Evolutionary conservation across 2,888 invertebrate species (phyloP).

Genomic region (Hofmannophila pseudospretella): DNA sequence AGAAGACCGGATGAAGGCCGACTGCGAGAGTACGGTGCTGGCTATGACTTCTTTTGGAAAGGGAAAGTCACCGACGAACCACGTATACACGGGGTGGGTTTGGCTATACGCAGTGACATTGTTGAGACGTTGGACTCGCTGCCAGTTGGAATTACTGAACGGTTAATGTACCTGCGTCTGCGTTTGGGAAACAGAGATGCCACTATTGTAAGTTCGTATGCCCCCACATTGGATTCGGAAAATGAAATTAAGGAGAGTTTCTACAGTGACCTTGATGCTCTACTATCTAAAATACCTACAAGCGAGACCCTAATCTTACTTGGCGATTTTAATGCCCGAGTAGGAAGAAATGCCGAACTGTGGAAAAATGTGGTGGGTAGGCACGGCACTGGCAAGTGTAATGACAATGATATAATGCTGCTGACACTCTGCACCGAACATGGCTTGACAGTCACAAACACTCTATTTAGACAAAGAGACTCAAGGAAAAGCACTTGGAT

Average conservation of each 20-base stretch:
- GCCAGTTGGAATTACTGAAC: constrained; percentile 13
- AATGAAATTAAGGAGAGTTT: constrained; percentile 4
- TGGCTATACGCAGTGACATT: constrained; percentile 14
- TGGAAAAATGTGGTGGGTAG: constrained; percentile 20
- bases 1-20: constrained; percentile 23
- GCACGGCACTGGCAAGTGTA: constrained; percentile 25
- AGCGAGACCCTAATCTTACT: constrained; percentile 13
- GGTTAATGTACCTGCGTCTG: constrained; percentile 11
- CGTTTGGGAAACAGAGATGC: not conserved
- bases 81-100: constrained; percentile 16
- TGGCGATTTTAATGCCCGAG: constrained; percentile 17
- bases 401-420: constrained; percentile 20
- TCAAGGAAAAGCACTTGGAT: constrained; percentile 27
- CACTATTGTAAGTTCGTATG: constrained; percentile 2
- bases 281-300: not conserved
- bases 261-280: not conserved
- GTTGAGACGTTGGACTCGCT: constrained; percentile 8
- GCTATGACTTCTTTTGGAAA: constrained; percentile 20
- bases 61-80: constrained; percentile 12
- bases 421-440: constrained; percentile 21
- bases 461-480: constrained; percentile 20
- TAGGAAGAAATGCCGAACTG: constrained; percentile 11
- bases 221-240: constrained; percentile 1
- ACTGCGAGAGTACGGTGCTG: constrained; percentile 13
- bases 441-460: constrained; percentile 17